Conservation (phyloP, 2,888 invertebrate species). For the Rhyacophila evoluta region DNA sequence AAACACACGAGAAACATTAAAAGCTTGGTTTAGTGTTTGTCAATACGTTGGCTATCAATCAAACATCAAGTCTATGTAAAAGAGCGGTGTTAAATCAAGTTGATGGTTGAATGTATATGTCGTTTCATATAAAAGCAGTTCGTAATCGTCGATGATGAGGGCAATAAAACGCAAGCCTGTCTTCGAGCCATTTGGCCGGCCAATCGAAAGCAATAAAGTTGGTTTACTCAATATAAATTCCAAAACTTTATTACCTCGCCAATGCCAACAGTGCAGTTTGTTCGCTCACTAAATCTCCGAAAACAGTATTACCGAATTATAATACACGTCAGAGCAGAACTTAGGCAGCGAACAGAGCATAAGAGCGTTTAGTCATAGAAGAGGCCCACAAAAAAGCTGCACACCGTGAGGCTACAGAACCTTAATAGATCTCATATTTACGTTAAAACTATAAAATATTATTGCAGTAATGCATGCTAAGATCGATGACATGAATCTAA, state of each 20-base stretch:
- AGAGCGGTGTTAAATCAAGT: slow-evolving; percentile 17
- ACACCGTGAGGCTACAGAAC: too few relatives aligned
- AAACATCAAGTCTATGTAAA: background rate
- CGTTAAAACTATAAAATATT: too few relatives aligned
- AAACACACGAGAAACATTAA: background rate
- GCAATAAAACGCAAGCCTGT: slow-evolving; percentile 12
- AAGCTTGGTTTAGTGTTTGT: background rate
- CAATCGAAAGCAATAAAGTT: slow-evolving; percentile 5
- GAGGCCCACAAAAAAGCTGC: too few relatives aligned
- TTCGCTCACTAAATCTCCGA: background rate
- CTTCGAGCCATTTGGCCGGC: slow-evolving; percentile 15
- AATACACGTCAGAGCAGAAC: background rate
- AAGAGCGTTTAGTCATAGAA: too few relatives aligned
- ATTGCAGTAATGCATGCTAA: too few relatives aligned
- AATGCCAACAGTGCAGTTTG: slow-evolving; percentile 22
- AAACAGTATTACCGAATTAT: slow-evolving; percentile 6
- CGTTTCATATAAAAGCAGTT: slow-evolving; percentile 13
- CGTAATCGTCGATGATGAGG: slow-evolving; percentile 22
- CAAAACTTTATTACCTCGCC: background rate
- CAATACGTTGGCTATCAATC: slow-evolving; percentile 5
- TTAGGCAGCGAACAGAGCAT: too few relatives aligned
- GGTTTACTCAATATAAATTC: slow-evolving; percentile 10
- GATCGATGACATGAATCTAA: too few relatives aligned
- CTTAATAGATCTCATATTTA: too few relatives aligned
- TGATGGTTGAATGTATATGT: slow-evolving; percentile 22